These are phyloP conservation scores for Patella vulgata DNA, from an alignment of 1,140 invertebrate species.

Conservation along the genomic window DNA sequence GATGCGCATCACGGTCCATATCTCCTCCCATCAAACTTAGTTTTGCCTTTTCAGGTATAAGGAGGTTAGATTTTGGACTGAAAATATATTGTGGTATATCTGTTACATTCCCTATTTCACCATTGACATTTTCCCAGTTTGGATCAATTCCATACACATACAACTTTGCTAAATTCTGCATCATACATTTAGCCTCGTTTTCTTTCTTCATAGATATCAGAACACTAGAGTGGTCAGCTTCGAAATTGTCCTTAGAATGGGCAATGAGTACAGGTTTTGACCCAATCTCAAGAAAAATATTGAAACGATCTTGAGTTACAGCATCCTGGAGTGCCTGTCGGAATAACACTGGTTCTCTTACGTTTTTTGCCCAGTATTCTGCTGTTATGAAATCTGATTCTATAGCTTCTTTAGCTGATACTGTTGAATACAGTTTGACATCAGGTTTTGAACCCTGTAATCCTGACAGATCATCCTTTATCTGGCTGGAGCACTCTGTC, in stretches of 20 bases:
- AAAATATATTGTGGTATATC: constrained; percentile 29
- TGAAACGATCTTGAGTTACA: too few species aligned
- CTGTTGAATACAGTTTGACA: constrained; percentile 37
- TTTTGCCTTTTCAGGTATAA: constrained; percentile 4
- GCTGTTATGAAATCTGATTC: too few species aligned
- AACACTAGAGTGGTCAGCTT: constrained; percentile 10
- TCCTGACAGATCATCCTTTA: too few species aligned
- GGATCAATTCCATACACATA: constrained; percentile 23
- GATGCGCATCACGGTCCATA: constrained; percentile 6
- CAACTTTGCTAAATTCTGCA: constrained; percentile 14
- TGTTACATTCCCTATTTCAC: constrained; percentile 7
- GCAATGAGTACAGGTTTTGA: too few species aligned
- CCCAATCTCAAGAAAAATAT: too few species aligned
- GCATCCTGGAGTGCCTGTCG: too few species aligned
- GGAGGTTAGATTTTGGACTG: constrained; percentile 10
- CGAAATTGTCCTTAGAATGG: constrained; percentile 36
- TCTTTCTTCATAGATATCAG: constrained; percentile 41
- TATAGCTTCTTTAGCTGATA: constrained; percentile 25
- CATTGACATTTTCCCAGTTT: constrained; percentile 27
- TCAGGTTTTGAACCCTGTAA: too few species aligned
- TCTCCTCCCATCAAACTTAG: constrained; percentile 14
- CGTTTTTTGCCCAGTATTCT: too few species aligned
- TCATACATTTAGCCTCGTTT: constrained; percentile 21
- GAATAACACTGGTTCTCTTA: too few species aligned
- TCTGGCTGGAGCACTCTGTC: too few species aligned